phyloP scores from a whole-genome alignment of 2,888 invertebrate genomes.

The Prosapia bicincta region DNA sequence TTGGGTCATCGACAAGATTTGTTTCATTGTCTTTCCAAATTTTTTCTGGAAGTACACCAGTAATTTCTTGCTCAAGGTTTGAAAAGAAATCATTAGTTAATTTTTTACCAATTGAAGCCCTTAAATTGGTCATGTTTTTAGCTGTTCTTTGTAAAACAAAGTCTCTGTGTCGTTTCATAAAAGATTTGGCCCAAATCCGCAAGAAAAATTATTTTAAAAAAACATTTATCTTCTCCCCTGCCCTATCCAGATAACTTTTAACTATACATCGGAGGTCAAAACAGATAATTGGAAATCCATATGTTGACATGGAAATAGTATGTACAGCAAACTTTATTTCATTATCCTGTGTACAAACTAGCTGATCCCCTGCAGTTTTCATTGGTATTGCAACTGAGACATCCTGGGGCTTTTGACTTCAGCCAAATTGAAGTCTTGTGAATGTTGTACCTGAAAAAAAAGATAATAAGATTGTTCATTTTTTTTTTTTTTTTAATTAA shows the following conservation, averaged over 20 bases:
- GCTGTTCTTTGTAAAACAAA: neutral
- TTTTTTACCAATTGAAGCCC: neutral
- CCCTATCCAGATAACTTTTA: neutral
- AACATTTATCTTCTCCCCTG: neutral
- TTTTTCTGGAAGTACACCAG: slow-evolving; percentile 32
- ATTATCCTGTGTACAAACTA: neutral
- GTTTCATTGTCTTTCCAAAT: slow-evolving; percentile 43
- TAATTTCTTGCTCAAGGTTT: slow-evolving; percentile 9
- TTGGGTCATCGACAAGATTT: slow-evolving; percentile 42
- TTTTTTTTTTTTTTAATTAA: no score
- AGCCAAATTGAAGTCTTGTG: neutral
- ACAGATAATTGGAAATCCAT: neutral
- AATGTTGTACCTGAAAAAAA: neutral
- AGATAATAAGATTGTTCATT: no score
- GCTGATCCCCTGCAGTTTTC: neutral
- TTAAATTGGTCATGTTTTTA: neutral
- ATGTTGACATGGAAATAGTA: neutral
- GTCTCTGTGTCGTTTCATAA: neutral
- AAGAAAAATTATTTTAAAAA: neutral
- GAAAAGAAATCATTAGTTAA: neutral
- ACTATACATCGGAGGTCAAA: neutral
- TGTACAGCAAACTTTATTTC: neutral
- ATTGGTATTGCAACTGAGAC: neutral
- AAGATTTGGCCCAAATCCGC: neutral
- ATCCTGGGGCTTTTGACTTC: neutral